Percentiles rank a stretch among this genome's conserved stretches.
phyloP scores from a whole-genome alignment of 2,888 invertebrate genomes.

The Lasius platythorax region DNA sequence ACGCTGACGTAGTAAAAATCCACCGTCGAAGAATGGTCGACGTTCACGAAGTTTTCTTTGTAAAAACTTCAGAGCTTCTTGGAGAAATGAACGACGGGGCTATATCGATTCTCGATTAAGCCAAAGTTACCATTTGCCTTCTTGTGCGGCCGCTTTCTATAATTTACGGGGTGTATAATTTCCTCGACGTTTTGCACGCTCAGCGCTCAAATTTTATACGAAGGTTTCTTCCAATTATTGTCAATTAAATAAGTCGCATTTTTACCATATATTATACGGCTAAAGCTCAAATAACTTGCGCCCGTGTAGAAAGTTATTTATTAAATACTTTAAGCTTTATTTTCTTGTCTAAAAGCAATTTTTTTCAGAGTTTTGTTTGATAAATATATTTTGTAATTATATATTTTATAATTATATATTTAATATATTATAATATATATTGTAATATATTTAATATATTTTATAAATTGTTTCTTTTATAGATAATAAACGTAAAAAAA shows the following conservation, averaged over 20 bases:
- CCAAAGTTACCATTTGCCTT: conserved; percentile 18
- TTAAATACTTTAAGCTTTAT: neutral
- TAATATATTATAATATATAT: no score
- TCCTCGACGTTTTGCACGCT: neutral
- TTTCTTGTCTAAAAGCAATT: neutral
- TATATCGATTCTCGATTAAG: conserved; percentile 72
- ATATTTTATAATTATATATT: no score
- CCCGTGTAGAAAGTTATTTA: neutral
- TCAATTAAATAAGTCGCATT: conserved; percentile 5
- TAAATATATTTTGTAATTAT: neutral
- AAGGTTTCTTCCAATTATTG: conserved; percentile 19
- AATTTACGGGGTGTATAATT: conserved; percentile 21
- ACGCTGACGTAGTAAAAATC: conserved; percentile 54
- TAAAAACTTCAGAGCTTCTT: conserved; percentile 54
- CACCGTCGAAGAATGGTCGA: conserved; percentile 28
- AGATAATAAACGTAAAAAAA: conserved; percentile 11
- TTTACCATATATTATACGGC: neutral
- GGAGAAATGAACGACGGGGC: conserved; percentile 33
- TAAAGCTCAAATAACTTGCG: neutral
- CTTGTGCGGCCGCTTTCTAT: neutral
- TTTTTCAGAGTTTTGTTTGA: neutral
- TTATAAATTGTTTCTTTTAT: no score
- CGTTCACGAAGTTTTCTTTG: conserved; percentile 27
- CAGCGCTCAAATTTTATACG: neutral
- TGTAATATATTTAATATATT: no score